Evolutionary conservation across 2,888 invertebrate genomes (phyloP), one percentile per base, ranked within the genome.

Genomic region (Andrena marginata): DNA sequence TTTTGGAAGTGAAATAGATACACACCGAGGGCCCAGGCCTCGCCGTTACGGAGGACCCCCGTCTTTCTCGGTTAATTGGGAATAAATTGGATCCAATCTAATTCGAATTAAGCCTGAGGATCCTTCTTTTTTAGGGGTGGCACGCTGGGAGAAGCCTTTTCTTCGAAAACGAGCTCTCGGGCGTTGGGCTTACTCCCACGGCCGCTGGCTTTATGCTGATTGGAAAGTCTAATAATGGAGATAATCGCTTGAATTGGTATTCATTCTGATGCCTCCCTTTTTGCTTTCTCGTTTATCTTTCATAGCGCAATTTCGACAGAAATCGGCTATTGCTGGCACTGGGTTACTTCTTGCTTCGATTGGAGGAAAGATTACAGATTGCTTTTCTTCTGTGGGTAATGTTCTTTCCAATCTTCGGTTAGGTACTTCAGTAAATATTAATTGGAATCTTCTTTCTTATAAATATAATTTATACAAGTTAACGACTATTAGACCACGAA

Each of bases 11-110:
- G 85, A 87, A 87, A 87, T 84, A 82, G 80, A 85, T 81, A 87
- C 69, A 59, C 62, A 13, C 49, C 59, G 26, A 16, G 23, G 51
- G 20, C 31, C 54, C 54, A 33, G 35, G 49, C 69, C 29, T 56
- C 20, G 23, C 23, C 78, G 62, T 20, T 64, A 72, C 59, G n/a
- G 26, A 2, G 31, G 80, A 60, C 70, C 71, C 69, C 64, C 79
- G 74, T 80, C 69, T 74, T 82, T 80, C 77, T 82, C 86, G 79
- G 77, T 89, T 91, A 90, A 91, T 91, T 89, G 89, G 87, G 85
- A 89, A 89, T 90, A 89, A 92, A 92, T 92, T 90, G 89, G 90
- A 90, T 90, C 89, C 90, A 90, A 91, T 92, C 90, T 88, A 87
- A 88, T 90, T 89, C 88, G 87, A 90, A 92, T 92, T 90, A 89